phyloP scores from a whole-genome alignment of 2,888 invertebrate genomes.

The Anthophora plumipes region DNA sequence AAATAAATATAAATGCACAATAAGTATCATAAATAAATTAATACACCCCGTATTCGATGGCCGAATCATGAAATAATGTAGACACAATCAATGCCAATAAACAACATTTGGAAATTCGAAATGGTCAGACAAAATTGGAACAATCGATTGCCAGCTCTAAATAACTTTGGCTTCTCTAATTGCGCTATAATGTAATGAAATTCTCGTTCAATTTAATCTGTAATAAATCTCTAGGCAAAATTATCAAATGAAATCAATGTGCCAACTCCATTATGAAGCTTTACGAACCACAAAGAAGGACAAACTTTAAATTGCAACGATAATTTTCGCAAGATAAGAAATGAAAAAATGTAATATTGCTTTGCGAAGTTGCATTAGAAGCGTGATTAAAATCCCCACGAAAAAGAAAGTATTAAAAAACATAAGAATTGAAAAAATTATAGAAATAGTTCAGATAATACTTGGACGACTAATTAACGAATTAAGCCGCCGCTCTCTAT shows the following conservation, averaged over 20 bases:
- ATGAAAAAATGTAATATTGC: no score
- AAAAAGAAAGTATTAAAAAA: neutral
- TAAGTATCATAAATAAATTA: neutral
- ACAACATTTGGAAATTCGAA: constrained; percentile 27
- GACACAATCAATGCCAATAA: constrained; percentile 12
- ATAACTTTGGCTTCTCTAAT: constrained; percentile 19
- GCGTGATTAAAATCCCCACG: no score
- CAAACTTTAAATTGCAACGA: no score
- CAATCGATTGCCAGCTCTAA: constrained; percentile 35
- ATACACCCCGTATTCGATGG: neutral
- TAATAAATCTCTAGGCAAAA: neutral
- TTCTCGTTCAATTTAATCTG: constrained; percentile 25
- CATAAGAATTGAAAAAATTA: neutral
- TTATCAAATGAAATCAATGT: constrained; percentile 5
- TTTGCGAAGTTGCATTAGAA: no score
- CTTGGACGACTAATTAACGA: neutral
- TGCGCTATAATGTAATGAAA: constrained; percentile 20
- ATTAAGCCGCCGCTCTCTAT: no score
- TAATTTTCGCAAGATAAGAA: no score
- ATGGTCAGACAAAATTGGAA: constrained; percentile 24
- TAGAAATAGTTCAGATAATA: neutral
- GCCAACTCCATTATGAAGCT: neutral
- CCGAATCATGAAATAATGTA: neutral
- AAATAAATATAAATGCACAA: neutral
- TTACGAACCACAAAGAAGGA: no score